Evolutionary conservation across 2,113 vertebrate species (phyloP).

Genomic region (Phyllostomus hastatus): DNA sequence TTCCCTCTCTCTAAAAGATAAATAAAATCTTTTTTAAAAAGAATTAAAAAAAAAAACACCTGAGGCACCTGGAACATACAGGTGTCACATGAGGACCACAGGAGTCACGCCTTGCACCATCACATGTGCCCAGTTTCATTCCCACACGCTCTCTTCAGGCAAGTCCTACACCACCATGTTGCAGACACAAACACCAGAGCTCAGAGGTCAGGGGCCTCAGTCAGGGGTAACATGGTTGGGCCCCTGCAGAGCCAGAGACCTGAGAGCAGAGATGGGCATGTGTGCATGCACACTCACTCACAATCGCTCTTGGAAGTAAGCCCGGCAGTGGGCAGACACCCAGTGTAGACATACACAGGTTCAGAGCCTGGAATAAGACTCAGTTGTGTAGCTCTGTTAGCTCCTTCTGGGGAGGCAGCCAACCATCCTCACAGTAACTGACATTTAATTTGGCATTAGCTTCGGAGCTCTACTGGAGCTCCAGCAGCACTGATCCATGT

Average conservation of each 20-base stretch:
- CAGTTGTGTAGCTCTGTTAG: background rate
- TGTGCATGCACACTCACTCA: background rate
- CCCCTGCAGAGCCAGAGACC: background rate
- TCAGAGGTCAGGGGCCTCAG: background rate
- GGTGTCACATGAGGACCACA: fast-evolving
- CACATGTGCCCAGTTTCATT: too few relatives aligned
- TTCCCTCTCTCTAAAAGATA: too few relatives aligned
- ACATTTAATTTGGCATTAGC: background rate
- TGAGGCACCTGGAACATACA: too few relatives aligned
- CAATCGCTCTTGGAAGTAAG: background rate
- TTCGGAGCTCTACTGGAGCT: background rate
- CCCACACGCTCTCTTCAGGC: background rate
- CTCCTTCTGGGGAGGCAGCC: background rate
- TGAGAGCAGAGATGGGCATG: background rate
- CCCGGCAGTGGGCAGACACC: background rate
- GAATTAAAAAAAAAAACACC: background rate
- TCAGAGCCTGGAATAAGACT: background rate
- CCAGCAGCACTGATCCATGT: background rate
- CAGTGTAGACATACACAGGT: background rate
- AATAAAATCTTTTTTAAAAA: too few relatives aligned
- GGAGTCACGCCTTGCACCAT: background rate
- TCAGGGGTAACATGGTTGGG: background rate
- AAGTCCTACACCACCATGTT: background rate
- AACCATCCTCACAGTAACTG: background rate
- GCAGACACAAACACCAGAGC: background rate